phyloP scores from a whole-genome alignment of 1,140 invertebrate genomes.

The Druon quercuslanigerum region DNA sequence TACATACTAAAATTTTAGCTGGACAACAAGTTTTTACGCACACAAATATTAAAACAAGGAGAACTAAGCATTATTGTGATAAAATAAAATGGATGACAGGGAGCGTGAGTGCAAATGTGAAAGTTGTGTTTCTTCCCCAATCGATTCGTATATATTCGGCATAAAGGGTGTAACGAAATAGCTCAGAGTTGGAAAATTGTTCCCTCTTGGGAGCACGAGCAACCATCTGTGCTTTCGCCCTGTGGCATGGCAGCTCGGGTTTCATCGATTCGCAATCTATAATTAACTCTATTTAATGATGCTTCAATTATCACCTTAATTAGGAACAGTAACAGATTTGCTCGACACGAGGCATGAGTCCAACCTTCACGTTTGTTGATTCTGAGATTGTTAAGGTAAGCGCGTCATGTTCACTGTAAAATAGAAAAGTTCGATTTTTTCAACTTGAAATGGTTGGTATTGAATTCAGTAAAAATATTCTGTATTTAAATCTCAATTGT shows the following conservation, averaged over 20 bases:
- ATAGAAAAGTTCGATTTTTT: too few relatives aligned
- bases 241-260: not conserved
- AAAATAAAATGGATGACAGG: not conserved
- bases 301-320: conserved; percentile 18
- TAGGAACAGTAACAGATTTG: not conserved
- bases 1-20: too few relatives aligned
- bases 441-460: too few relatives aligned
- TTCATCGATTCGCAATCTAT: conserved; percentile 24
- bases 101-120: not conserved
- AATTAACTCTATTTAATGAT: conserved; percentile 24
- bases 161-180: not conserved
- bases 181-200: conserved; percentile 21
- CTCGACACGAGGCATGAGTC: not conserved
- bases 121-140: not conserved
- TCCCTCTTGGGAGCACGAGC: not conserved
- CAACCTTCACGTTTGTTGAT: not conserved
- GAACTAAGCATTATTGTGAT: too few relatives aligned
- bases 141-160: not conserved
- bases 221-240: conserved; percentile 2
- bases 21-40: too few relatives aligned
- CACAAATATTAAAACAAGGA: too few relatives aligned
- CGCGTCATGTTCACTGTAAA: too few relatives aligned
- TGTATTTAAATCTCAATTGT: too few relatives aligned
- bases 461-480: too few relatives aligned
- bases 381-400: not conserved